A percentile compares a stretch with the other conserved stretches of the same genome.
Evolutionary conservation across 2,113 vertebrate genomes (phyloP).

Genomic region (Alces alces): DNA sequence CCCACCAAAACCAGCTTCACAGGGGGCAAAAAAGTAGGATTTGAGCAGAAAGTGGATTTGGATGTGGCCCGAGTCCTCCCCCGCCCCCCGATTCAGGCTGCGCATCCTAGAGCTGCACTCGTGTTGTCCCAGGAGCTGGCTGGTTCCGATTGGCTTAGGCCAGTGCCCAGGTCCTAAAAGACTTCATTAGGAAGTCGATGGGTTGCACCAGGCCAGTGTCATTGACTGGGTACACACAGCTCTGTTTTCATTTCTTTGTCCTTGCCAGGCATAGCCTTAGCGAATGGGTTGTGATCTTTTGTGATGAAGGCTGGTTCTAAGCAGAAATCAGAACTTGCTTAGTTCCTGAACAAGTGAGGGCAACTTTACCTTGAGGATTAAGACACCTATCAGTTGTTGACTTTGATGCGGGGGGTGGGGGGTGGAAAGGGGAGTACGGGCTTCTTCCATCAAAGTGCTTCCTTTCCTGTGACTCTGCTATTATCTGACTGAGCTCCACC

Average conservation of each 20-base stretch:
- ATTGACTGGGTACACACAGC: background rate
- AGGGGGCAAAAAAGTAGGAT: background rate
- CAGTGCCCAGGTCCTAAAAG: background rate
- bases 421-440: background rate
- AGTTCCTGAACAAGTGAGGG: background rate
- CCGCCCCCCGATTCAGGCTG: background rate
- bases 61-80: background rate
- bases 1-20: background rate
- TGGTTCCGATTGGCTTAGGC: background rate
- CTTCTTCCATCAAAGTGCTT: background rate
- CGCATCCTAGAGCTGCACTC: background rate
- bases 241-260: conserved; percentile 21
- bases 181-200: background rate
- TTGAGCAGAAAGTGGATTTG: background rate
- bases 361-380: background rate
- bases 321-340: background rate
- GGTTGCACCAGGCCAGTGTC: background rate
- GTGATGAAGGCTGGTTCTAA: background rate
- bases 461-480: background rate
- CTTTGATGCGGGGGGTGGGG: background rate
- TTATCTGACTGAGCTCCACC: background rate
- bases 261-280: background rate
- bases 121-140: background rate
- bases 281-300: background rate
- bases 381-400: background rate